A percentile compares a stretch with the other conserved stretches of the same genome.
Conservation (phyloP, 2,888 invertebrate genomes). For the Malthinus seriepunctatus region DNA sequence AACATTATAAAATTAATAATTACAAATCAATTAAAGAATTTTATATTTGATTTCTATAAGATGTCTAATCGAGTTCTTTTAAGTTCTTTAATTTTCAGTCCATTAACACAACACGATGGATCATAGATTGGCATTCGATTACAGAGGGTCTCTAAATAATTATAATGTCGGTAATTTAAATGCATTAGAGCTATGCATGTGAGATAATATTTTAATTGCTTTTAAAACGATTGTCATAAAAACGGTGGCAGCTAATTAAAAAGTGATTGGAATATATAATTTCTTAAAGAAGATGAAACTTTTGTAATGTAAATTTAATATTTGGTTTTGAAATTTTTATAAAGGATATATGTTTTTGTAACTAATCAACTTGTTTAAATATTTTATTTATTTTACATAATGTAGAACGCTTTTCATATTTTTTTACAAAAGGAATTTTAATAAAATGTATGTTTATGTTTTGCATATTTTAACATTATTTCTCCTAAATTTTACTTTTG, state of each 20-base stretch:
- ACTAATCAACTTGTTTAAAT: too few species aligned
- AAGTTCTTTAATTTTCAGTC: slow-evolving; percentile 11
- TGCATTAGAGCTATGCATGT: slow-evolving; percentile 46
- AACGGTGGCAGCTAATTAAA: slow-evolving; percentile 44
- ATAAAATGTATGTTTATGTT: too few species aligned
- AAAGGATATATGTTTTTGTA: too few species aligned
- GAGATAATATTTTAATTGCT: slow-evolving; percentile 47
- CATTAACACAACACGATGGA: slow-evolving; percentile 35
- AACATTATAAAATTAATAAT: too few species aligned
- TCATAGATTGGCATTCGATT: slow-evolving; percentile 34
- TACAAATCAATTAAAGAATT: too few species aligned
- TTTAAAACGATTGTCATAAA: slow-evolving; percentile 33
- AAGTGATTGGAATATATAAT: slow-evolving; percentile 40
- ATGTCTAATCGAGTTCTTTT: not conserved
- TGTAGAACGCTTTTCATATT: too few species aligned
- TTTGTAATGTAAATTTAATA: slow-evolving; percentile 1
- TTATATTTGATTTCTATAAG: not conserved
- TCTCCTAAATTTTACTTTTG: too few species aligned
- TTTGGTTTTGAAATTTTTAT: not conserved
- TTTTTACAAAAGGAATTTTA: too few species aligned
- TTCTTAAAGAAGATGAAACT: slow-evolving; percentile 29
- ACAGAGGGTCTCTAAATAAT: slow-evolving; percentile 16
- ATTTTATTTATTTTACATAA: too few species aligned
- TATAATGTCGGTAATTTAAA: slow-evolving; percentile 47
- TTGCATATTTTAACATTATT: too few species aligned